A percentile compares a stretch with the other conserved stretches of the same genome.
These are phyloP conservation scores for Punctoribates punctum DNA, from an alignment of 2,888 invertebrate species.

Conservation along the genomic window DNA sequence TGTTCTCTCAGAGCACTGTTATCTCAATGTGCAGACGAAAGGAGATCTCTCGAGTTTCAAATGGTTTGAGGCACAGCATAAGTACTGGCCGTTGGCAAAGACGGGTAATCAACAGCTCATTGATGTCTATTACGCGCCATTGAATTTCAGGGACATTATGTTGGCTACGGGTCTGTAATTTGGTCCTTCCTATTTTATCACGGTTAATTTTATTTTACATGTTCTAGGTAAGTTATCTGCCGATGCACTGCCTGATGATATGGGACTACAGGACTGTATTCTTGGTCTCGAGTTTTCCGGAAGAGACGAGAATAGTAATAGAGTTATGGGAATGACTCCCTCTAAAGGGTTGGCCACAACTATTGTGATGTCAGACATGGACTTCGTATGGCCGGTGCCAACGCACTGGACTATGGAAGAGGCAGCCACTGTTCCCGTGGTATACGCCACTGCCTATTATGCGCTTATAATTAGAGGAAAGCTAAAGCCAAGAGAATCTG, in stretches of 20 bases:
- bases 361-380: constrained; percentile 54
- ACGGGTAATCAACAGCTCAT: constrained; percentile 61
- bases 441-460: constrained; percentile 57
- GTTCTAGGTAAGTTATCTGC: constrained; percentile 72
- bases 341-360: constrained; percentile 56
- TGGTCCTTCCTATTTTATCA: background rate
- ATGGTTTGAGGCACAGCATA: constrained; percentile 85
- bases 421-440: constrained; percentile 56
- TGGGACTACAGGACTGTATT: constrained; percentile 63
- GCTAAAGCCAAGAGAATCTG: constrained; percentile 52
- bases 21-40: constrained; percentile 83
- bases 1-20: constrained; percentile 74
- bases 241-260: constrained; percentile 74
- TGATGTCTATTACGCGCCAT: constrained; percentile 57
- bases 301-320: constrained; percentile 50
- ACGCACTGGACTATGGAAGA: constrained; percentile 54
- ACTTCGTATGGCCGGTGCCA: constrained; percentile 63
- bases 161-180: constrained; percentile 74
- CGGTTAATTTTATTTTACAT: background rate
- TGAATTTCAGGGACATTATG: constrained; percentile 71
- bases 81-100: constrained; percentile 58
- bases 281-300: constrained; percentile 51
- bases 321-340: constrained; percentile 54
- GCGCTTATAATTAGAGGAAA: constrained; percentile 57
- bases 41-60: constrained; percentile 88